Conservation (phyloP, 1,140 invertebrate species). For the Apis dorsata region DNA sequence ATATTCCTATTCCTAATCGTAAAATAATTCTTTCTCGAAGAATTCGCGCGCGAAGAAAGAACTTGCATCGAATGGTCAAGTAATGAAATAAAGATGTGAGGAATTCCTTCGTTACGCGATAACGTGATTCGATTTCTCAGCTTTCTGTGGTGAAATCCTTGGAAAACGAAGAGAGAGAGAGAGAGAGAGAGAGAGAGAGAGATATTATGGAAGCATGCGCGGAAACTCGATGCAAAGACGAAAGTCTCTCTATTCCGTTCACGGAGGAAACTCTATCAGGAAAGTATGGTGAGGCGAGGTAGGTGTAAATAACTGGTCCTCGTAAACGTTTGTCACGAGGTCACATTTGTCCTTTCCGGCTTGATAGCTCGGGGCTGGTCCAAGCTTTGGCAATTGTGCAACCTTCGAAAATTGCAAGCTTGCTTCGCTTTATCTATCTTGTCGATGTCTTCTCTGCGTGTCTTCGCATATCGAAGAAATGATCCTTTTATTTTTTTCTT, state of each 20-base stretch:
- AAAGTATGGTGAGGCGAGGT: not conserved
- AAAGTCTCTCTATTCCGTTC: not conserved
- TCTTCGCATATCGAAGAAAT: too few species aligned
- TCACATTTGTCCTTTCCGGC: not conserved
- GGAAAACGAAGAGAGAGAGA: not conserved
- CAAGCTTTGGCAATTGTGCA: not conserved
- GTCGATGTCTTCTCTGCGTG: too few species aligned
- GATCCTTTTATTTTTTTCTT: too few species aligned
- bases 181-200: not conserved
- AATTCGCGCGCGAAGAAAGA: not conserved
- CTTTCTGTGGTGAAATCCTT: not conserved
- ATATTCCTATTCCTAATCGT: not conserved
- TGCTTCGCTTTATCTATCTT: too few species aligned
- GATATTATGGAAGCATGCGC: not conserved
- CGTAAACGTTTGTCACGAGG: not conserved
- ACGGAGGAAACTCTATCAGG: not conserved
- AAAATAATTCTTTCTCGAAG: not conserved
- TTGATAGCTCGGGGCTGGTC: not conserved
- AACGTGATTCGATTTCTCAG: not conserved
- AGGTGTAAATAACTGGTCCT: constrained; percentile 6
- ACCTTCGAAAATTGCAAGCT: not conserved
- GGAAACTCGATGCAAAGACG: not conserved
- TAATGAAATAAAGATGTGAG: constrained; percentile 19
- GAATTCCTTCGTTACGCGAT: not conserved
- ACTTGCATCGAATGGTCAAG: not conserved